Evolutionary conservation across 2,888 invertebrate genomes (phyloP).

Genomic region (Scelioninae gen. 2): DNA sequence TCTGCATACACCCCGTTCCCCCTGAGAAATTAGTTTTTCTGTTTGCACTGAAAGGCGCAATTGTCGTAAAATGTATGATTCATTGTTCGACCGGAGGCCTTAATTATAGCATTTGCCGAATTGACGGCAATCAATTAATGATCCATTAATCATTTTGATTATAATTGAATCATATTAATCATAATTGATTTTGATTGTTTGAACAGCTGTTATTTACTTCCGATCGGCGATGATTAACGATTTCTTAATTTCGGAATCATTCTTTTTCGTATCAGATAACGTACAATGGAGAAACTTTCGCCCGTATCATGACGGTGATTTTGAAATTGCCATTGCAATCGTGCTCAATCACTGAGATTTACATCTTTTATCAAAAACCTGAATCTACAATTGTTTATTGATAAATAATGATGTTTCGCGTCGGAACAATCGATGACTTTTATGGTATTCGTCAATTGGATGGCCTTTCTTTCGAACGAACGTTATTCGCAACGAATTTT

Average conservation of each 20-base stretch:
- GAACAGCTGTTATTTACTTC: conserved; percentile 29
- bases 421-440: no score
- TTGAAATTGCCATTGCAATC: conserved; percentile 10
- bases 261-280: conserved; percentile 26
- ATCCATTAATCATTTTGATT: conserved; percentile 35
- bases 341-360: conserved; percentile 30
- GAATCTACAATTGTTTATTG: conserved; percentile 29
- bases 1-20: not conserved
- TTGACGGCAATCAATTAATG: conserved; percentile 22
- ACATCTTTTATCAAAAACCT: conserved; percentile 16
- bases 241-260: conserved; percentile 41
- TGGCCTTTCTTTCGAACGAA: not conserved
- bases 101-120: conserved; percentile 23
- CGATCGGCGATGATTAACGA: conserved; percentile 36
- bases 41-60: not conserved
- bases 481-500: not conserved
- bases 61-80: not conserved
- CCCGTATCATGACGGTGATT: conserved; percentile 3
- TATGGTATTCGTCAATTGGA: not conserved
- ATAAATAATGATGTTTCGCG: conserved; percentile 31
- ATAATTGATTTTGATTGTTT: conserved; percentile 17
- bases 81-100: not conserved
- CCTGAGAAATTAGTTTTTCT: not conserved
- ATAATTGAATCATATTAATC: not conserved
- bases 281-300: conserved; percentile 31